Percentiles rank a stretch among this genome's conserved stretches.
phyloP scores from a whole-genome alignment of 2,888 invertebrate genomes.

The Polydrusus cervinus region DNA sequence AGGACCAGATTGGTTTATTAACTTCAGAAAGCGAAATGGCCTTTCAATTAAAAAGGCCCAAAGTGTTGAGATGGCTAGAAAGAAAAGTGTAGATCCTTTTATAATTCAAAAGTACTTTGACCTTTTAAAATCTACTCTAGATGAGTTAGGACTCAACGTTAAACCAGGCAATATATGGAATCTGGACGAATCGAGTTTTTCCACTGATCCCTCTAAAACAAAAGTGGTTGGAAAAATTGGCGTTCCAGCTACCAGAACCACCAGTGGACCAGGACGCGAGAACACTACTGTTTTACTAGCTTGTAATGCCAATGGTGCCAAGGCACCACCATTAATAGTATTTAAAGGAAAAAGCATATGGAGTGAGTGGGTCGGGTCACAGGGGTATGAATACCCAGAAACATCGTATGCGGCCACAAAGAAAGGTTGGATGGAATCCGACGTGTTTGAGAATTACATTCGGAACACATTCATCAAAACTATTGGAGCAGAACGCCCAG shows the following conservation, averaged over 20 bases:
- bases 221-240: constrained; percentile 53
- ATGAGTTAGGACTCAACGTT: constrained; percentile 13
- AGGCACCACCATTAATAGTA: constrained; percentile 54
- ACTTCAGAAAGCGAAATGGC: constrained; percentile 27
- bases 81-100: constrained; percentile 35
- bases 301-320: constrained; percentile 60
- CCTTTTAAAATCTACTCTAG: constrained; percentile 28
- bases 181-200: constrained; percentile 55
- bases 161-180: constrained; percentile 56
- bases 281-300: constrained; percentile 61
- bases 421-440: constrained; percentile 33
- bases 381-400: constrained; percentile 8
- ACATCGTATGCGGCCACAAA: constrained; percentile 38
- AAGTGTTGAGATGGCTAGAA: constrained; percentile 38
- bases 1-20: constrained; percentile 33
- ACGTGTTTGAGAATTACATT: constrained; percentile 44
- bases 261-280: constrained; percentile 22
- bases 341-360: constrained; percentile 13
- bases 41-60: constrained; percentile 33
- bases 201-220: constrained; percentile 46
- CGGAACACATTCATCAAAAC: constrained; percentile 47
- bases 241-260: constrained; percentile 21
- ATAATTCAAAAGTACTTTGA: constrained; percentile 34
- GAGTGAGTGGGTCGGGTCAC: constrained; percentile 5
- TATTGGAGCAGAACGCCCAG: constrained; percentile 44